Percentiles rank a stretch among this genome's conserved stretches.
phyloP scores from a whole-genome alignment of 1,140 invertebrate species.

The Lucilia cuprina region DNA sequence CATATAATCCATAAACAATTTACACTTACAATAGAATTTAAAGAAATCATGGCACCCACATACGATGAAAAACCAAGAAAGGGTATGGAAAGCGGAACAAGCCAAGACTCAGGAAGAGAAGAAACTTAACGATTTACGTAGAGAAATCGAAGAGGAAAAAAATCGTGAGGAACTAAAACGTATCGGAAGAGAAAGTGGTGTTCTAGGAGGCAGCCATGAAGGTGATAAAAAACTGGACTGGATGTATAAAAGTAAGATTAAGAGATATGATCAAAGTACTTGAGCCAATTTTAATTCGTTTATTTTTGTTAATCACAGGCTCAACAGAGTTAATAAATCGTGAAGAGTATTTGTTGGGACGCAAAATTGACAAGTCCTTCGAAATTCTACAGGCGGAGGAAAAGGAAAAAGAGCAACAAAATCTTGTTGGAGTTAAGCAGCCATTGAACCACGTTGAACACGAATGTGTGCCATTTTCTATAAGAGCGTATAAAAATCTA shows the following conservation, averaged over 20 bases:
- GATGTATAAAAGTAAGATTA: slow-evolving; percentile 82
- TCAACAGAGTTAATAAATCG: slow-evolving; percentile 67
- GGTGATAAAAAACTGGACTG: slow-evolving; percentile 80
- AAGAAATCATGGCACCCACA: slow-evolving; percentile 84
- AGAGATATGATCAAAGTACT: too few species aligned
- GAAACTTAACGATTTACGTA: slow-evolving; percentile 72
- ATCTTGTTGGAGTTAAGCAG: slow-evolving; percentile 54
- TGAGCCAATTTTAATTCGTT: neutral
- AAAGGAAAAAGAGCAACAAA: slow-evolving; percentile 64
- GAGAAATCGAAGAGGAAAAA: slow-evolving; percentile 73
- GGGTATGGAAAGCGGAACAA: slow-evolving; percentile 80
- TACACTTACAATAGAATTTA: slow-evolving; percentile 67
- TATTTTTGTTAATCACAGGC: slow-evolving; percentile 39
- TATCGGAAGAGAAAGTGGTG: slow-evolving; percentile 69
- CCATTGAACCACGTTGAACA: slow-evolving; percentile 76
- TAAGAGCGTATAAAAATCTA: slow-evolving; percentile 64
- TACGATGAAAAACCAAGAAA: slow-evolving; percentile 79
- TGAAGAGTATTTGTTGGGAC: slow-evolving; percentile 89
- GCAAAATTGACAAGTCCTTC: slow-evolving; percentile 84
- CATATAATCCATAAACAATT: neutral
- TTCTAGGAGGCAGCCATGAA: slow-evolving; percentile 62
- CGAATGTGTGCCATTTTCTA: slow-evolving; percentile 78
- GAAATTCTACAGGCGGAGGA: slow-evolving; percentile 72
- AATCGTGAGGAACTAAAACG: slow-evolving; percentile 72
- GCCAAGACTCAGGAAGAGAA: slow-evolving; percentile 73